Conservation (phyloP, 2,113 vertebrate species). For the Phoenicopterus ruber region DNA sequence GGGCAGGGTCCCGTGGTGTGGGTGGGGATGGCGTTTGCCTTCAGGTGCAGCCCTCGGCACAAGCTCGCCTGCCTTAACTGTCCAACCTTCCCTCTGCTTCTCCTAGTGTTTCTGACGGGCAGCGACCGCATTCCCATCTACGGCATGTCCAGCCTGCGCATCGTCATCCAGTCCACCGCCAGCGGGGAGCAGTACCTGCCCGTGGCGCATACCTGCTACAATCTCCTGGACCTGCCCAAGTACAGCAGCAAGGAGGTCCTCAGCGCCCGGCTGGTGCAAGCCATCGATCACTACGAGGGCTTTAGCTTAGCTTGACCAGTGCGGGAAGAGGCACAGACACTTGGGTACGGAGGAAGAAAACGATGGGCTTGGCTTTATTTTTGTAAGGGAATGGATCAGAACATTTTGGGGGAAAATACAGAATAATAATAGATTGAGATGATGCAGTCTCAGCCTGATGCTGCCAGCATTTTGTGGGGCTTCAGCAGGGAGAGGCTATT, state of each 20-base stretch:
- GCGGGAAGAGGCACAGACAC: not conserved
- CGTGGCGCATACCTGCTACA: slow-evolving; percentile 97
- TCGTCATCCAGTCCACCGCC: slow-evolving; percentile 90
- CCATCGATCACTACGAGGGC: slow-evolving; percentile 95
- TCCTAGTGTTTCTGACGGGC: slow-evolving; percentile 93
- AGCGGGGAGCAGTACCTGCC: slow-evolving; percentile 90
- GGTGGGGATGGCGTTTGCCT: not conserved
- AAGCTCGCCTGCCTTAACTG: not conserved
- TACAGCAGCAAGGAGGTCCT: slow-evolving; percentile 93
- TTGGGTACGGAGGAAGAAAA: not conserved
- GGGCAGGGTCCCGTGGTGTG: fast-evolving
- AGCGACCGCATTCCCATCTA: slow-evolving; percentile 98
- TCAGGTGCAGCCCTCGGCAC: fast-evolving
- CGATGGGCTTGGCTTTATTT: slow-evolving; percentile 66
- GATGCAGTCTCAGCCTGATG: not conserved
- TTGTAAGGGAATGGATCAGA: slow-evolving; percentile 61
- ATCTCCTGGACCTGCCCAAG: slow-evolving; percentile 94
- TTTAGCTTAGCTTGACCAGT: slow-evolving; percentile 89
- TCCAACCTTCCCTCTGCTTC: not conserved
- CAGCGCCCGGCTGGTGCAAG: slow-evolving; percentile 82
- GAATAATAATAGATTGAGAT: not conserved
- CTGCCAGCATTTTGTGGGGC: not conserved
- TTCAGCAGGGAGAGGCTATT: not conserved
- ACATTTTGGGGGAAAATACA: not conserved
- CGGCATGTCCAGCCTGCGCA: slow-evolving; percentile 92